Evolutionary conservation across 2,888 invertebrate genomes (phyloP).

Genomic region (Uloborus plumipes): DNA sequence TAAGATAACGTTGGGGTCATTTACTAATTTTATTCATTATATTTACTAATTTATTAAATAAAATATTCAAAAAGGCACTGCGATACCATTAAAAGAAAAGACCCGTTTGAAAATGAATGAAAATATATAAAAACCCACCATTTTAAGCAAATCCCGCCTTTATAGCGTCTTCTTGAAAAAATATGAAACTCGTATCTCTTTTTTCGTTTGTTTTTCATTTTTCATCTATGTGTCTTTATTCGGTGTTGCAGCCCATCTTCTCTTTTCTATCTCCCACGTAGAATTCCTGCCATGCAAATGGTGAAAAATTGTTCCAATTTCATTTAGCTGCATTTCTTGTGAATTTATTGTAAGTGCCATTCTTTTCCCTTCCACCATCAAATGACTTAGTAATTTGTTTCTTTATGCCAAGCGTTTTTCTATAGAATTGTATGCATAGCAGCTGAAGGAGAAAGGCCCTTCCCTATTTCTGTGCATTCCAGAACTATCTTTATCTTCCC

Average conservation of each 20-base stretch:
- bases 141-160: too few species aligned
- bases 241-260: constrained; percentile 2
- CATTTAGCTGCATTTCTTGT: constrained; percentile 58
- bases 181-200: too few species aligned
- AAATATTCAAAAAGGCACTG: too few species aligned
- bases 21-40: too few species aligned
- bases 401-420: constrained; percentile 14
- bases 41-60: too few species aligned
- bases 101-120: too few species aligned
- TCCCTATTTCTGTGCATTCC: neutral
- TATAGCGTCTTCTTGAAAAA: too few species aligned
- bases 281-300: constrained; percentile 28
- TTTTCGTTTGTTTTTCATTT: neutral
- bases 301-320: constrained; percentile 62
- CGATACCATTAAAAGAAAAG: too few species aligned
- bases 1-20: too few species aligned
- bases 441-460: neutral
- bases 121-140: too few species aligned
- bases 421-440: constrained; percentile 6
- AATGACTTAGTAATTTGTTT: constrained; percentile 61
- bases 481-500: neutral
- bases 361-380: constrained; percentile 44
- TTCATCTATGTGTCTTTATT: neutral
- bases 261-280: neutral
- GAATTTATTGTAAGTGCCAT: constrained; percentile 54